Conservation (phyloP, 2,797 vertebrate species). For the Notolepis coatsorum region DNA sequence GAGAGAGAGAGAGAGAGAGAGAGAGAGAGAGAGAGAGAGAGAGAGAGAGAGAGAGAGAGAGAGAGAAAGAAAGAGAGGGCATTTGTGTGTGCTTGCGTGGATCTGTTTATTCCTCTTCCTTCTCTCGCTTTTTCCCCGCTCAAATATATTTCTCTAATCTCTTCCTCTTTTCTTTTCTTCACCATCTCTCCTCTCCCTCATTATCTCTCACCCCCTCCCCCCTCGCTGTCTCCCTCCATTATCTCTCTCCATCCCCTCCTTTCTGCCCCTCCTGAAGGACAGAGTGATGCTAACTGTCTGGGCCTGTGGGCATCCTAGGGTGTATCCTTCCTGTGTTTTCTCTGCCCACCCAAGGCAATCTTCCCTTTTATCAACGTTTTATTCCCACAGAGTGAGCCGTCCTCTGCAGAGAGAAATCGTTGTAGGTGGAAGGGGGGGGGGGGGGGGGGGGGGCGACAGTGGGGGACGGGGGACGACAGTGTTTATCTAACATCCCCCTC, state of each 20-base stretch:
- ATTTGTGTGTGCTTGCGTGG: too few species aligned
- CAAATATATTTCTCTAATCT: slow-evolving; percentile 42
- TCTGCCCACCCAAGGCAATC: slow-evolving; percentile 62
- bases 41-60: background rate
- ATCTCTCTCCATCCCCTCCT: slow-evolving; percentile 8
- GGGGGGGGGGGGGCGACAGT: background rate
- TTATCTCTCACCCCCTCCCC: background rate
- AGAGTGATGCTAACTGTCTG: background rate
- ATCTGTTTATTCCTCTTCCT: slow-evolving; percentile 16
- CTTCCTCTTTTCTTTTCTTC: slow-evolving; percentile 17
- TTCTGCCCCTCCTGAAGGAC: slow-evolving; percentile 2
- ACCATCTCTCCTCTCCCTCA: background rate
- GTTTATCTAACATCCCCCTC: slow-evolving; percentile 49
- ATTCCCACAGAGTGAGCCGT: slow-evolving; percentile 72
- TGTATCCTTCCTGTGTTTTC: slow-evolving; percentile 76
- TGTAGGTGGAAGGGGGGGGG: background rate
- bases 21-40: slow-evolving; percentile 8
- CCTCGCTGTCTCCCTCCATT: background rate
- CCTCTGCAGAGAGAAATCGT: slow-evolving; percentile 33
- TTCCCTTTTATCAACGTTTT: slow-evolving; percentile 76
- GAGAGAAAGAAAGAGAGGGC: background rate
- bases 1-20: slow-evolving; percentile 6
- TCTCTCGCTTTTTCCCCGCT: slow-evolving; percentile 19
- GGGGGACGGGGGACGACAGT: slow-evolving; percentile 3
- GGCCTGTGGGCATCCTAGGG: slow-evolving; percentile 55